Evolutionary conservation across 2,888 invertebrate species (phyloP), one percentile per base, ranked within the genome.

Genomic region (Synergus itoensis): DNA sequence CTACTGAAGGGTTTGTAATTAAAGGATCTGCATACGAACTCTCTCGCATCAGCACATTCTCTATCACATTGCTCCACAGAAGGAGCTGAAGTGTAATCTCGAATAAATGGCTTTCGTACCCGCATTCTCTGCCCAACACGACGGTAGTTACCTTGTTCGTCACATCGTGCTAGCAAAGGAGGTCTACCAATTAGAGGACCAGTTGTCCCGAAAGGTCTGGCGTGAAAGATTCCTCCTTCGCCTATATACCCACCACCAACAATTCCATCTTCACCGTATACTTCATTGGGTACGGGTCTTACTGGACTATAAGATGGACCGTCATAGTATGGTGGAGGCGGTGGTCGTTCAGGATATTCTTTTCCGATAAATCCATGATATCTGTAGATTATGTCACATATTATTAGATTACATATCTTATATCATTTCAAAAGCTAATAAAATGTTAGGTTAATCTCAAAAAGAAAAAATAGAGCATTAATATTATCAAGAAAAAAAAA

Each of bases 21-120:
- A 40, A 98, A 98, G 53, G 97, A 96, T 90, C 97, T 94, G 89
- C 98, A 98, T 48, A 84, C 81, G 62, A 84, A 84, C 67, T 84
- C 83, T 86, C 96, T 94, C 45, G 95, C 95, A 88, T 97, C 97
- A 63, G 95, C 94, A 91, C 98, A 98, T 90, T 97, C 97, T 81
- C 96, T 93, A 92, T 98, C 97, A 91, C 98, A 98, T 82, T 96
- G 96, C 0, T 95, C 94, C 88, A 98, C 92, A 0, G 96, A 95
- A 45, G 96, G 95, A 2, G 96, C 96, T 9, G 95, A 95, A 36
- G 96, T 94, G 83, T 95, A 95, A 78, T 96, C 94, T 57, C 96
- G 93, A 4, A 98, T 95, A 89, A 95, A 97, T 87, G 96, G 95
- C 81, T 96, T 94, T 77, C 97, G 94, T 92, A 97, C 96, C 80